Evolutionary conservation across 2,888 invertebrate species (phyloP).

Genomic region (Agriotes lineatus): DNA sequence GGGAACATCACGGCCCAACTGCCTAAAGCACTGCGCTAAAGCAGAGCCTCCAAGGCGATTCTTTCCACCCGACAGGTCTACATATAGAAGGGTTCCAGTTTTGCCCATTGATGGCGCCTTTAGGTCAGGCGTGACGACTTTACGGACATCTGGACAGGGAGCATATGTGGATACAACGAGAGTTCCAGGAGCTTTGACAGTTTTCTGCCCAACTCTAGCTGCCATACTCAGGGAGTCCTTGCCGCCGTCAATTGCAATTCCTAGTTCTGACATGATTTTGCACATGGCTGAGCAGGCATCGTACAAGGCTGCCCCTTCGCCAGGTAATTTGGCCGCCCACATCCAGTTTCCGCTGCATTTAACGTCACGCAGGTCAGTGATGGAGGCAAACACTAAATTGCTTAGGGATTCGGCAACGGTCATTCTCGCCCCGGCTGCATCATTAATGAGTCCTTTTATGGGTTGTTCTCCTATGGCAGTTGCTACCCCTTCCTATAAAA

Average conservation of each 20-base stretch:
- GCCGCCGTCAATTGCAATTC: conserved; percentile 91
- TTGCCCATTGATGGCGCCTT: conserved; percentile 75
- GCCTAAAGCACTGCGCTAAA: conserved; percentile 89
- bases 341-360: conserved; percentile 99
- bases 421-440: conserved; percentile 91
- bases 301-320: conserved; percentile 90
- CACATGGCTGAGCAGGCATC: conserved; percentile 93
- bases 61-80: conserved; percentile 81
- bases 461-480: conserved; percentile 98
- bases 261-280: conserved; percentile 82
- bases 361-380: conserved; percentile 81
- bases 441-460: conserved; percentile 88
- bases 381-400: conserved; percentile 85
- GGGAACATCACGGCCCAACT: conserved; percentile 81
- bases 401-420: conserved; percentile 94
- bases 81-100: conserved; percentile 78
- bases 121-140: conserved; percentile 91
- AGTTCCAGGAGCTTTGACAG: conserved; percentile 86
- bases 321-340: conserved; percentile 94
- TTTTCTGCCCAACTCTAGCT: conserved; percentile 80
- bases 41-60: conserved; percentile 92
- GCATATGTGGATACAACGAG: conserved; percentile 97
- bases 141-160: conserved; percentile 91
- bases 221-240: conserved; percentile 99
- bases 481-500: conserved; percentile 86